Evolutionary conservation across 2,888 invertebrate species (phyloP), one percentile per base, ranked within the genome.

Genomic region (Pecten maximus): DNA sequence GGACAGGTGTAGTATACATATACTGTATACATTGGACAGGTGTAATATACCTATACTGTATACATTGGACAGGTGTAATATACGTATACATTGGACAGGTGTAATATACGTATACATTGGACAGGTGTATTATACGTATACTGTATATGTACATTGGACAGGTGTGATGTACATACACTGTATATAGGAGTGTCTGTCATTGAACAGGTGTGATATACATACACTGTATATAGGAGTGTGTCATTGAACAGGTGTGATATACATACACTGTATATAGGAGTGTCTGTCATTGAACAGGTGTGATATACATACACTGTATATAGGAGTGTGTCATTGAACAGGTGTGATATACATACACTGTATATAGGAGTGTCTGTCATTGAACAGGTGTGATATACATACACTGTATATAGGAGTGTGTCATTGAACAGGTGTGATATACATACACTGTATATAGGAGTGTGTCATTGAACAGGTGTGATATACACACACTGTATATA

Each of bases 181-280:
- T 23, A 95, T 94, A 93, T 97, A 97, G 28, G 95, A 95, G 89
- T 94, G 95, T 54, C 93, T 94, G 93, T 97, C 96, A 2, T 93
- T 97, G 90, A 97, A 97, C 89, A 98, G 97, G 19, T 97, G 95
- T n/a, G 19, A 54, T 23, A 54, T n/a, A 54, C n/a, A 0, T n/a
- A 50, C 50, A 8, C 50, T 50, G 50, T 50, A 50, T 50, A 50
- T 16, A 50, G 4, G 44, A 8, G 44, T 44, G 44, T 44, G 44
- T 44, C 44, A 8, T 44, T 8, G 12, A 12, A 44, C 44, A 44
- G 44, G 44, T 44, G 44, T 44, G 10, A 50, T 16, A 50, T 50
- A 50, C 50, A 2, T 16, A 54, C 54, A 19, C 19, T 54, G 54
- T 54, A 54, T 54, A 54, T 23, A 54, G 54, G 54, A 23, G 54